Conservation (phyloP, 2,113 vertebrate genomes). For the Lanius ludovicianus region DNA sequence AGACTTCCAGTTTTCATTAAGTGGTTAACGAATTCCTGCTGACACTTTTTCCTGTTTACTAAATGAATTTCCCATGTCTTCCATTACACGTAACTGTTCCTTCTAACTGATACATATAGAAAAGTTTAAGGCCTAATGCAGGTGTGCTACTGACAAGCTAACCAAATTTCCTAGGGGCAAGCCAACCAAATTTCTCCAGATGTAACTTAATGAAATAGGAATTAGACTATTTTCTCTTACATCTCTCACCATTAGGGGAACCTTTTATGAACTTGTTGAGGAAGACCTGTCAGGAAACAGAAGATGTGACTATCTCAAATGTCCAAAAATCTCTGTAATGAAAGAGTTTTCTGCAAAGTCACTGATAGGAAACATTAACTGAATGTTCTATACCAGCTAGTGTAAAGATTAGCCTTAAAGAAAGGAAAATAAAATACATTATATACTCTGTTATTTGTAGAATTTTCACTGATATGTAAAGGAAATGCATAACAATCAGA, state of each 20-base stretch:
- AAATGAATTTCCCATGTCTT: not conserved
- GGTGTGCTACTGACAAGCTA: not conserved
- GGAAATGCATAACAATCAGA: not conserved
- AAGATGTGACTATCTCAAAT: not conserved
- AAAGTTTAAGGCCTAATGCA: not conserved
- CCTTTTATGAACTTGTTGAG: not conserved
- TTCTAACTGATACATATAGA: not conserved
- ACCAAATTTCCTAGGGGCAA: not conserved
- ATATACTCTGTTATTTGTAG: not conserved
- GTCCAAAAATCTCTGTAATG: not conserved
- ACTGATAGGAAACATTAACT: not conserved
- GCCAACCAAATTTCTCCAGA: not conserved
- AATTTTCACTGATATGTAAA: not conserved
- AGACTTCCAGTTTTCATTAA: not conserved
- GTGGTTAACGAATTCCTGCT: not conserved
- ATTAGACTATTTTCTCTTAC: not conserved
- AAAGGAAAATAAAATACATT: not conserved
- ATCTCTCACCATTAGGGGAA: not conserved
- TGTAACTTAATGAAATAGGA: not conserved
- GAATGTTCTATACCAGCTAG: not conserved
- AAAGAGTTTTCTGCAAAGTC: not conserved
- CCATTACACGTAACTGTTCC: not conserved
- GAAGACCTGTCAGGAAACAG: not conserved
- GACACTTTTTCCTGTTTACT: not conserved
- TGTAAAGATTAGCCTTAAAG: not conserved